These are phyloP conservation scores for Argyra leucocephala DNA, from an alignment of 2,888 invertebrate genomes.

Conservation along the genomic window DNA sequence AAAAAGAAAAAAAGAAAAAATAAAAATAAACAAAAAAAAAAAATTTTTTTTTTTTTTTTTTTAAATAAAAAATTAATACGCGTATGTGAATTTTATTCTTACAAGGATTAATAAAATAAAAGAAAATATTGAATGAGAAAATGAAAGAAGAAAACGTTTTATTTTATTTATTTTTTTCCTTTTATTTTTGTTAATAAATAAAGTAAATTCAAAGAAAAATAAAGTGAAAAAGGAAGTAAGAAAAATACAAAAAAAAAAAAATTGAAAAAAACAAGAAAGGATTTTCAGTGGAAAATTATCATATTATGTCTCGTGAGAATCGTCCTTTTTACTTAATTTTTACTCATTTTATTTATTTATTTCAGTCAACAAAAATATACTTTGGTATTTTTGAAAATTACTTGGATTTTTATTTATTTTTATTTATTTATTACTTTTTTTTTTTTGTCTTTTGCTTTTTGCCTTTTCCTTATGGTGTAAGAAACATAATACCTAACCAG, in stretches of 20 bases:
- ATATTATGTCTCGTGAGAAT: not conserved
- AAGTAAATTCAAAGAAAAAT: not conserved
- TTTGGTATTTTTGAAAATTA: no score
- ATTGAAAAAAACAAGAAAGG: not conserved
- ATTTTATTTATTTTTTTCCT: no score
- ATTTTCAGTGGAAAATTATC: not conserved
- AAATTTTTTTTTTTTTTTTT: not conserved
- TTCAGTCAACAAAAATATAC: no score
- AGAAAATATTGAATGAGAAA: not conserved
- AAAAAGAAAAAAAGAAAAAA: not conserved
- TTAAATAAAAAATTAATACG: not conserved
- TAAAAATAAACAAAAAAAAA: not conserved
- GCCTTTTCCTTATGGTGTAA: no score
- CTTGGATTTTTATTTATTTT: no score
- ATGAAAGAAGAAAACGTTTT: not conserved
- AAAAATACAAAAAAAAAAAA: not conserved
- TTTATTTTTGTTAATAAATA: not conserved
- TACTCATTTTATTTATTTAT: no score
- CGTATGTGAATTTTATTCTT: not conserved
- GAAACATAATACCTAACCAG: no score
- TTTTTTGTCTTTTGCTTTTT: no score
- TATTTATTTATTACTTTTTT: no score
- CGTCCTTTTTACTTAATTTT: not conserved
- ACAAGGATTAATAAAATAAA: not conserved
- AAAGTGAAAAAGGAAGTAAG: not conserved